phyloP scores from a whole-genome alignment of 2,888 invertebrate species.

The Podabrus alpinus region DNA sequence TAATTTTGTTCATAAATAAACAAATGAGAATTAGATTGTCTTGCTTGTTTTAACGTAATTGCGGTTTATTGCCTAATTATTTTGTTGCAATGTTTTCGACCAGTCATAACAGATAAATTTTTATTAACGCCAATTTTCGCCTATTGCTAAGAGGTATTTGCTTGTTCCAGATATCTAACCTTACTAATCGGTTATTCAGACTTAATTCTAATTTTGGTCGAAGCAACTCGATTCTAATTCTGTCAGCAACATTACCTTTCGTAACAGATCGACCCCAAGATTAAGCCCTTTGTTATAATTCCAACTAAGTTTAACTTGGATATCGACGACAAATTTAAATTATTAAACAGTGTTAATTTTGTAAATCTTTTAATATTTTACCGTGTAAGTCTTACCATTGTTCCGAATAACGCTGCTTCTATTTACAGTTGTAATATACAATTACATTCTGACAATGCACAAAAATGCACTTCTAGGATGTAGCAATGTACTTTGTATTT shows the following conservation, averaged over 20 bases:
- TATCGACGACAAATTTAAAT: not conserved
- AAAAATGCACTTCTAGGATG: not conserved
- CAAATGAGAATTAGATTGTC: not conserved
- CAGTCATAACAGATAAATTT: not conserved
- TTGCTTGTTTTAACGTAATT: not conserved
- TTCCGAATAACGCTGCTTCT: not conserved
- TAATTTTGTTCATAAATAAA: not conserved
- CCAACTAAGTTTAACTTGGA: not conserved
- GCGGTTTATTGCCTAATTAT: not conserved
- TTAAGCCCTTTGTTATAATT: constrained; percentile 14
- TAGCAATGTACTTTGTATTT: not conserved
- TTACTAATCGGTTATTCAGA: constrained; percentile 6
- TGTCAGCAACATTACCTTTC: constrained; percentile 18
- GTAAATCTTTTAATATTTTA: not conserved
- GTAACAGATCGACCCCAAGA: constrained; percentile 15
- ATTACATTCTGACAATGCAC: not conserved
- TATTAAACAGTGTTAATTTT: not conserved
- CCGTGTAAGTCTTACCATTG: not conserved
- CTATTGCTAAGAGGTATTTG: not conserved
- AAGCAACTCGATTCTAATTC: constrained; percentile 16
- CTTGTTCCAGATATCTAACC: not conserved
- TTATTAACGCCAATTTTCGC: not conserved
- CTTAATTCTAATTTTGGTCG: constrained; percentile 13
- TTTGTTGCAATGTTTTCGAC: not conserved
- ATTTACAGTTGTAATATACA: not conserved